Evolutionary conservation across 2,888 invertebrate species (phyloP).

Genomic region (Macrostomum cliftonense): DNA sequence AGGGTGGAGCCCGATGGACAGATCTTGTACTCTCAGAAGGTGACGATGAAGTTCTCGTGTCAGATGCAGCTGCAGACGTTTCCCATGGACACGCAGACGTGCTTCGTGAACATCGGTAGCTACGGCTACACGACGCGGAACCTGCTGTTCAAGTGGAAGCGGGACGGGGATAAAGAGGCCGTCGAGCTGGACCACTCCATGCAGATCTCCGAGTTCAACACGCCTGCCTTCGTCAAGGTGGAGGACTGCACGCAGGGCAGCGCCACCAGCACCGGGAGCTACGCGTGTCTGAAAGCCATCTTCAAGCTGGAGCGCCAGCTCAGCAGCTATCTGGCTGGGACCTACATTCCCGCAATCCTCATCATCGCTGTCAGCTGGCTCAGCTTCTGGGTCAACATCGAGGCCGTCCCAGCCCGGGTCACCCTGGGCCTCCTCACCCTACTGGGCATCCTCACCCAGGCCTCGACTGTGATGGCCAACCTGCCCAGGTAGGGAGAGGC

Average conservation of each 20-base stretch:
- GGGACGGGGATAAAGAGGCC: background rate
- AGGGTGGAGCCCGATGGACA: conserved; percentile 7
- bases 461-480: background rate
- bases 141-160: conserved; percentile 8
- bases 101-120: conserved; percentile 11
- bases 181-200: conserved; percentile 3
- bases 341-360: conserved; percentile 10
- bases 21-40: conserved; percentile 11
- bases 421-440: conserved; percentile 10
- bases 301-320: conserved; percentile 8
- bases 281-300: conserved; percentile 5
- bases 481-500: too few relatives aligned
- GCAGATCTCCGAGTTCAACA: conserved; percentile 12
- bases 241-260: conserved; percentile 6
- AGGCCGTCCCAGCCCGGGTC: conserved; percentile 9
- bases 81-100: conserved; percentile 11
- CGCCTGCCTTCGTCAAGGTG: conserved; percentile 1
- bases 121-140: conserved; percentile 11
- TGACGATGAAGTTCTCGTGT: conserved; percentile 11
- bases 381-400: conserved; percentile 10
- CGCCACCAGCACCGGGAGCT: conserved; percentile 10
- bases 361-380: conserved; percentile 12
- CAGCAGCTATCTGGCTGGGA: conserved; percentile 9
- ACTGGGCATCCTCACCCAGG: conserved; percentile 10
- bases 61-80: conserved; percentile 11